Evolutionary conservation across 2,113 vertebrate species (phyloP).

Genomic region (Bos javanicus): DNA sequence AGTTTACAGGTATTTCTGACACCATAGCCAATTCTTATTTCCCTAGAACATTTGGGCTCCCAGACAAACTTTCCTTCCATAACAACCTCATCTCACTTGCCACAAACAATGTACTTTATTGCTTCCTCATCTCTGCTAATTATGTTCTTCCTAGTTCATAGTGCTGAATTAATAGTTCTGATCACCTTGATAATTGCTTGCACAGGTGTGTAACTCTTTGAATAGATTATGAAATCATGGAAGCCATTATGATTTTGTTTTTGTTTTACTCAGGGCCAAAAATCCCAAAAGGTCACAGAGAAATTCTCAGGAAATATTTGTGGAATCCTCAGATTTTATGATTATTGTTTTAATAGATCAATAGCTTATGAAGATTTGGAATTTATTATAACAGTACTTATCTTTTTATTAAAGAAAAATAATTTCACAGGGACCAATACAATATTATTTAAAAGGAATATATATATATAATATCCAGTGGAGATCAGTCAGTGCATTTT

Average conservation of each 20-base stretch:
- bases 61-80: neutral
- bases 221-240: neutral
- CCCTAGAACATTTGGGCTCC: neutral
- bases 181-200: neutral
- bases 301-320: neutral
- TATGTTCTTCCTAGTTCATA: too few species aligned
- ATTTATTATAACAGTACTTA: neutral
- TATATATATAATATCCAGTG: neutral
- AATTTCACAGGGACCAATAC: neutral
- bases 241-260: neutral
- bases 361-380: neutral
- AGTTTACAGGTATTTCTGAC: neutral
- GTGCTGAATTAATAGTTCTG: neutral
- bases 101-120: rapidly evolving
- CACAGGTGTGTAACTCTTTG: neutral
- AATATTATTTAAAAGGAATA: neutral
- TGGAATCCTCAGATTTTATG: neutral
- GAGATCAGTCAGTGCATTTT: neutral
- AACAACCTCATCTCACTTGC: neutral
- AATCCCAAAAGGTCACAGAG: neutral
- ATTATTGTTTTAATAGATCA: neutral
- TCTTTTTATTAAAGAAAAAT: neutral
- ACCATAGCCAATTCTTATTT: neutral
- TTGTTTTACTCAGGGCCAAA: neutral
- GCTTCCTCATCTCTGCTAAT: neutral